Conservation (phyloP, 2,113 vertebrate genomes). For the Ceyx margarethae region DNA sequence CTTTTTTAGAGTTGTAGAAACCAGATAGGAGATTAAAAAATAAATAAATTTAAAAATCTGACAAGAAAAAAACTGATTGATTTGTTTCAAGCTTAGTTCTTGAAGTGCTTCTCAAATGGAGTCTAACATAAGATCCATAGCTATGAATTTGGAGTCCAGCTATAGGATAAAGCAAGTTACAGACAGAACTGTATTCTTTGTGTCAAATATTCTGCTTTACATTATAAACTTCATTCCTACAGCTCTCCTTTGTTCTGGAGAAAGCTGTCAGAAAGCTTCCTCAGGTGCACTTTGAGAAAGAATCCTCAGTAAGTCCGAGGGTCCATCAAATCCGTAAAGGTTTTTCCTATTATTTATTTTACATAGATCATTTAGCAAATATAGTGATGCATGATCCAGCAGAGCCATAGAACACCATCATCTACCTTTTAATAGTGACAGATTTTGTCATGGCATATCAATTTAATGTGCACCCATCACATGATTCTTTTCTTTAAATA, state of each 20-base stretch:
- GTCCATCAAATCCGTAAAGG: not conserved
- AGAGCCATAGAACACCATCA: not conserved
- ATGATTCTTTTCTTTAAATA: not conserved
- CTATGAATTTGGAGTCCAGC: not conserved
- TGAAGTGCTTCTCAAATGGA: not conserved
- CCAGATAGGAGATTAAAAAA: not conserved
- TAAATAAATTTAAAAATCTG: too few species aligned
- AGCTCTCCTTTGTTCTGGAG: not conserved
- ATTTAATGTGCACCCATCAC: not conserved
- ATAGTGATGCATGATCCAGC: not conserved
- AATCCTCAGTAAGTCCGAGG: not conserved
- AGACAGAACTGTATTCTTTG: not conserved
- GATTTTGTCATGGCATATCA: not conserved
- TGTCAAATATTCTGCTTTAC: not conserved
- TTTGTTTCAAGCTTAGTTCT: not conserved
- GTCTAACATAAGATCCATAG: not conserved
- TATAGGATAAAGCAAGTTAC: not conserved
- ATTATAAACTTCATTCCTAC: not conserved
- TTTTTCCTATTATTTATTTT: not conserved
- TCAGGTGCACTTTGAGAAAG: not conserved
- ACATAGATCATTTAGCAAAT: not conserved
- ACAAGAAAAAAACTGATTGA: not conserved
- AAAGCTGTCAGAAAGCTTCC: not conserved
- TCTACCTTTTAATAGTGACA: constrained; percentile 14
- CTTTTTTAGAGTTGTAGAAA: not conserved